Evolutionary conservation across 2,797 vertebrate genomes (phyloP).

Genomic region (Crenuchus spilurus): DNA sequence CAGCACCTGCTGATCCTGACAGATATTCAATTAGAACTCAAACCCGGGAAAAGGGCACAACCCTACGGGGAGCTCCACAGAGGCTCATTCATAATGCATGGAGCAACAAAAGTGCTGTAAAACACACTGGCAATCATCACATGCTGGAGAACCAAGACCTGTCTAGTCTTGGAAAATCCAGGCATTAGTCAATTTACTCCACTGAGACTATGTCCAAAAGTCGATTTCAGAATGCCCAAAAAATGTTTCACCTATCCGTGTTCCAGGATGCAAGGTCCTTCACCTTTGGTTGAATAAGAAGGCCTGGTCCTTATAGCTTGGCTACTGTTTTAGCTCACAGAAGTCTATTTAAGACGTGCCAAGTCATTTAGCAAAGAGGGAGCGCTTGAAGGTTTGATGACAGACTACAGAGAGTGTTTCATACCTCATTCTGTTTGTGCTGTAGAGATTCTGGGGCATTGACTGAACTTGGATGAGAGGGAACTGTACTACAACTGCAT

Average conservation of each 20-base stretch:
- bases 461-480: neutral
- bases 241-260: too few species aligned
- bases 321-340: neutral
- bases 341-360: neutral
- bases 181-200: neutral
- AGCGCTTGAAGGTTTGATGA: neutral
- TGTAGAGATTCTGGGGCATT: neutral
- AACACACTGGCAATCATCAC: neutral
- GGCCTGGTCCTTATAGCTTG: neutral
- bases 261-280: too few species aligned
- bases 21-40: slow-evolving; percentile 64
- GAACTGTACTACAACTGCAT: neutral
- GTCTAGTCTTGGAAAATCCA: neutral
- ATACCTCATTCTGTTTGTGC: neutral
- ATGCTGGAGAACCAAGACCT: neutral
- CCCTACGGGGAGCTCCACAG: slow-evolving; percentile 10
- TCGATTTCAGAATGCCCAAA: too few species aligned
- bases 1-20: slow-evolving; percentile 69
- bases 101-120: neutral
- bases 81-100: neutral
- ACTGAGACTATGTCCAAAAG: neutral
- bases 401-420: neutral
- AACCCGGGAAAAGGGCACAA: slow-evolving; percentile 36
- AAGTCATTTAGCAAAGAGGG: neutral
- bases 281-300: neutral